A percentile compares a stretch with the other conserved stretches of the same genome.
These are phyloP conservation scores for Rafetus swinhoei DNA, from an alignment of 2,113 vertebrate species.

Conservation along the genomic window DNA sequence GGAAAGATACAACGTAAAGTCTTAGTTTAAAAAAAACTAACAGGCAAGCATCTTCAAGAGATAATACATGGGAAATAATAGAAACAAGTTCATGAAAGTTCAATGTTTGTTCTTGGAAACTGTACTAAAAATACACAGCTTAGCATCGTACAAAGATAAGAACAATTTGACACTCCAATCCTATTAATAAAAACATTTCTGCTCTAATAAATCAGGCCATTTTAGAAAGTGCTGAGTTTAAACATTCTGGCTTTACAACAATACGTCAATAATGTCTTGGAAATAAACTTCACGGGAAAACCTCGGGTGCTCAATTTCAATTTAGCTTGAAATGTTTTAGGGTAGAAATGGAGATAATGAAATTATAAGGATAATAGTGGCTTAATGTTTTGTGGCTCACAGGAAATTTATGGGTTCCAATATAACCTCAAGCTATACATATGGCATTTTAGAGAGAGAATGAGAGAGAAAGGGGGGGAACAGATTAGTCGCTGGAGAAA, in stretches of 20 bases:
- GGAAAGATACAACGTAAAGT: conserved; percentile 64
- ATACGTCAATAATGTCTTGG: conserved; percentile 79
- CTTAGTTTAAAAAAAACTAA: conserved; percentile 44
- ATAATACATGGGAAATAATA: conserved; percentile 39
- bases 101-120: conserved; percentile 67
- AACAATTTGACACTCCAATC: conserved; percentile 68
- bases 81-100: conserved; percentile 54
- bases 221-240: conserved; percentile 80
- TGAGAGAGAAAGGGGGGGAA: not conserved
- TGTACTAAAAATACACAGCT: conserved; percentile 53
- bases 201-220: conserved; percentile 74
- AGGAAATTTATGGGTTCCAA: conserved; percentile 80
- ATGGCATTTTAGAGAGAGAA: conserved; percentile 57
- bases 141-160: conserved; percentile 71
- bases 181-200: conserved; percentile 63
- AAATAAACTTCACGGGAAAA: conserved; percentile 84
- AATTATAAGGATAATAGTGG: conserved; percentile 82
- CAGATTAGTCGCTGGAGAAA: conserved; percentile 52
- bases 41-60: conserved; percentile 42
- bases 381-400: conserved; percentile 81
- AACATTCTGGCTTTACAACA: conserved; percentile 80
- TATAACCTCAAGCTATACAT: conserved; percentile 81
- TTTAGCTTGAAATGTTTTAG: conserved; percentile 82
- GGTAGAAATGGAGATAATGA: conserved; percentile 82
- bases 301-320: conserved; percentile 81